Conservation (phyloP, 2,113 vertebrate species). For the Oreochromis tanganicae region DNA sequence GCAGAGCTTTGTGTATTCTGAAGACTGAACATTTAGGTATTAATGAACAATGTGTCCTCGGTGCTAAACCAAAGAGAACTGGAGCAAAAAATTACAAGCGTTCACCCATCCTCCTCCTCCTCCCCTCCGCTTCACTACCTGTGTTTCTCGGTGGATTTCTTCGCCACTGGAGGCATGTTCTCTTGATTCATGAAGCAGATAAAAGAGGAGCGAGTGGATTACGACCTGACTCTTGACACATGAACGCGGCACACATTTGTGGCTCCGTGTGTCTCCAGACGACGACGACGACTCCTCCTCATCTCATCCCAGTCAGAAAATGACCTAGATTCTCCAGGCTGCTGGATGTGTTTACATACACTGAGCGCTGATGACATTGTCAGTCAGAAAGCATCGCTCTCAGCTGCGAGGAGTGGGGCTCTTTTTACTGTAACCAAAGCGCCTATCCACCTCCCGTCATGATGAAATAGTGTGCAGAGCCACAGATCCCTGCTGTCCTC, state of each 20-base stretch:
- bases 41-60: slow-evolving; percentile 37
- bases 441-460: slow-evolving; percentile 16
- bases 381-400: slow-evolving; percentile 33
- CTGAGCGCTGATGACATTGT: slow-evolving; percentile 47
- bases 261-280: slow-evolving; percentile 22
- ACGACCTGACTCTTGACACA: slow-evolving; percentile 28
- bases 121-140: slow-evolving; percentile 5
- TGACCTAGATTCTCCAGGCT: slow-evolving; percentile 60
- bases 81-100: slow-evolving; percentile 41
- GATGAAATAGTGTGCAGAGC: slow-evolving; percentile 42
- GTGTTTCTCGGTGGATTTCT: slow-evolving; percentile 23
- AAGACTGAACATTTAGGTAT: slow-evolving; percentile 5
- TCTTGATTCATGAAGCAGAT: slow-evolving; percentile 30
- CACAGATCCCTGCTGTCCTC: slow-evolving; percentile 35
- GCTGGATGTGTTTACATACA: slow-evolving; percentile 52
- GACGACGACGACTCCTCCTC: background rate
- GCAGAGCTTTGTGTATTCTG: background rate
- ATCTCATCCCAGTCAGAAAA: slow-evolving; percentile 38
- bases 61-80: slow-evolving; percentile 20
- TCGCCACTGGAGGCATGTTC: slow-evolving; percentile 23
- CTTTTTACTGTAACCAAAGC: slow-evolving; percentile 37
- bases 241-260: background rate
- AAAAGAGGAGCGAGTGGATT: slow-evolving; percentile 24
- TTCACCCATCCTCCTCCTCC: background rate
- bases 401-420: slow-evolving; percentile 4